Base-by-base conservation (phyloP, 2,888 invertebrate genomes). In the Drosophila antonietae region DNA sequence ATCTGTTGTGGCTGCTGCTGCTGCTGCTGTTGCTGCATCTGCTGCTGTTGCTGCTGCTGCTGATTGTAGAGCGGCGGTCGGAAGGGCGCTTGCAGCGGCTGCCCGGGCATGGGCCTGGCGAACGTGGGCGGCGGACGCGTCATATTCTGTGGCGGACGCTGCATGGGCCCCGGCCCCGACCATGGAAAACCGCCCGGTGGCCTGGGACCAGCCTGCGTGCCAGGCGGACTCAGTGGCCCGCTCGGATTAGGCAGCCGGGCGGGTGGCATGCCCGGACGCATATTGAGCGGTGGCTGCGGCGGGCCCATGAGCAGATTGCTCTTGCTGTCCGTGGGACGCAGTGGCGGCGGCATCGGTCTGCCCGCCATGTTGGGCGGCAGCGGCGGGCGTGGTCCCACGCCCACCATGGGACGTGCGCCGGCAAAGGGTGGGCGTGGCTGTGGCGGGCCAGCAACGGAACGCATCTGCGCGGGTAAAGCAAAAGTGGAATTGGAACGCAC, bases 241-340 rank as follows among this genome's bases (percentile, higher is more conserved):
- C 88, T 80, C 20, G 79, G 53, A 35, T 71, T 79, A 57, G 83
- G 83, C 46, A 80, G 80, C 20, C 92, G 83, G 84, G 87, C 75
- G 0, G 75, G 81, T 15, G 83, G 80, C 69, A 78, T 73, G 23
- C 73, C 80, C 3, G 89, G 88, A 12, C 91, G 89, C 66, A 85
- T 77, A 35, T 79, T 76, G 44, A 81, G 88, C 20, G 85, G 76
- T 55, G 89, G 89, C 15, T 90, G 51, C 20, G 87, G 90, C 49
- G 89, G 89, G 6, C 90, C 90, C 83, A 91, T 81, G 33, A 91
- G 63, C 63, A 94, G 81, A 62, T 91, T 93, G 63, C 90, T 91
- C 70, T 93, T 92, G 86, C 94, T 94, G 83, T 94, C 94, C 56
- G 92, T 87, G 58, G 93, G 88, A 23, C 92, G 90, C 70, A 94